Evolutionary conservation across 2,888 invertebrate species (phyloP).

Genomic region (Empis stercorea): DNA sequence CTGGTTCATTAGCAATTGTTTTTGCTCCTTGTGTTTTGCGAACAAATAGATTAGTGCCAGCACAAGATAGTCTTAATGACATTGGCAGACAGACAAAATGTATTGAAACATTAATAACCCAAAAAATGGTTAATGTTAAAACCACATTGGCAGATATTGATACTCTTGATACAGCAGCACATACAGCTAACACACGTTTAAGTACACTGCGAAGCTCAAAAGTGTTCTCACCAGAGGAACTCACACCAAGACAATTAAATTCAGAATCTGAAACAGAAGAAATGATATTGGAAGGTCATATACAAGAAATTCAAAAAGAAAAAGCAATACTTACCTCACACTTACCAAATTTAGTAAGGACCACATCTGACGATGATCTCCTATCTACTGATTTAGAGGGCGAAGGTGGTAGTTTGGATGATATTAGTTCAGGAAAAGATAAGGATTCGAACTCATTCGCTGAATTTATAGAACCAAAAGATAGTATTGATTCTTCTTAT

Average conservation of each 20-base stretch:
- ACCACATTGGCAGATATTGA: constrained; percentile 81
- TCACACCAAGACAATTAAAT: constrained; percentile 22
- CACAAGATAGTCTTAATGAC: constrained; percentile 83
- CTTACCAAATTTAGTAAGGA: constrained; percentile 65
- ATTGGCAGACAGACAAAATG: constrained; percentile 81
- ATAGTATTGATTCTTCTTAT: constrained; percentile 18
- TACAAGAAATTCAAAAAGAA: constrained; percentile 69
- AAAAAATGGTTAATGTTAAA: constrained; percentile 73
- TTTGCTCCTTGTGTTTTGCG: constrained; percentile 90
- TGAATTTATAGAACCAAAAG: constrained; percentile 17
- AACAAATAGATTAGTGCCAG: constrained; percentile 74
- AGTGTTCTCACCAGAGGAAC: constrained; percentile 43
- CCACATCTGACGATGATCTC: constrained; percentile 80
- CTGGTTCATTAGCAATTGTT: constrained; percentile 82
- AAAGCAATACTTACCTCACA: constrained; percentile 68
- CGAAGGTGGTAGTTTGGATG: constrained; percentile 51
- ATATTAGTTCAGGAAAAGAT: constrained; percentile 27
- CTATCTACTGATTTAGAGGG: constrained; percentile 69
- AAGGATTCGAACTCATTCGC: constrained; percentile 17
- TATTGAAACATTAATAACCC: constrained; percentile 79
- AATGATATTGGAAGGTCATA: constrained; percentile 60
- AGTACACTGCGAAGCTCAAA: constrained; percentile 63
- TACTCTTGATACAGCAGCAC: constrained; percentile 74
- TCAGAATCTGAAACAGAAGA: constrained; percentile 53
- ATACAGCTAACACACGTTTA: constrained; percentile 69